phyloP scores from a whole-genome alignment of 2,797 vertebrate genomes.

The Enteromius argenteus region DNA sequence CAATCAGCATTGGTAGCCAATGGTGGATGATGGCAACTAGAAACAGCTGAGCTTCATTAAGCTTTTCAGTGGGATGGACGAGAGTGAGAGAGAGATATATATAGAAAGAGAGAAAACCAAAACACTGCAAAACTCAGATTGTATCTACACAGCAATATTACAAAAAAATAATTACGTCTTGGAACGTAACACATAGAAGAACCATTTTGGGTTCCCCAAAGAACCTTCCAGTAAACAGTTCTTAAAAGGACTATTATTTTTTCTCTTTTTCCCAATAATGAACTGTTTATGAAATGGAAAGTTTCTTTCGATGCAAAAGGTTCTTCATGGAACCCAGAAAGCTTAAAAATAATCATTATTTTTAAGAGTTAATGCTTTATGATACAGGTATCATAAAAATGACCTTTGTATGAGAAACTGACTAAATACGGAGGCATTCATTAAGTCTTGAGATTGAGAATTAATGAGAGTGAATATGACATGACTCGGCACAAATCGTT shows the following conservation, averaged over 20 bases:
- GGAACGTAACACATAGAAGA: neutral
- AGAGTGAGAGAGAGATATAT: too few species aligned
- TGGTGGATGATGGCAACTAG: too few species aligned
- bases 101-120: too few species aligned
- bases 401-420: neutral
- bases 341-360: neutral
- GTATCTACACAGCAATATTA: too few species aligned
- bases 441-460: constrained; percentile 15
- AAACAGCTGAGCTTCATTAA: too few species aligned
- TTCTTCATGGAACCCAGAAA: neutral
- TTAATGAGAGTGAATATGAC: constrained; percentile 37
- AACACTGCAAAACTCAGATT: too few species aligned
- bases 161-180: too few species aligned
- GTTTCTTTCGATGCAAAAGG: neutral
- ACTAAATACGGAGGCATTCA: neutral
- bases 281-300: neutral
- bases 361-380: neutral
- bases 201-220: neutral
- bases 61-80: too few species aligned
- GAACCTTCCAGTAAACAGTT: neutral
- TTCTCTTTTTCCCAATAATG: neutral
- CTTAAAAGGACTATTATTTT: neutral
- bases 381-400: neutral
- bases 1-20: too few species aligned
- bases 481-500: constrained; percentile 13